phyloP scores from a whole-genome alignment of 2,888 invertebrate species.

The Melieria picta region DNA sequence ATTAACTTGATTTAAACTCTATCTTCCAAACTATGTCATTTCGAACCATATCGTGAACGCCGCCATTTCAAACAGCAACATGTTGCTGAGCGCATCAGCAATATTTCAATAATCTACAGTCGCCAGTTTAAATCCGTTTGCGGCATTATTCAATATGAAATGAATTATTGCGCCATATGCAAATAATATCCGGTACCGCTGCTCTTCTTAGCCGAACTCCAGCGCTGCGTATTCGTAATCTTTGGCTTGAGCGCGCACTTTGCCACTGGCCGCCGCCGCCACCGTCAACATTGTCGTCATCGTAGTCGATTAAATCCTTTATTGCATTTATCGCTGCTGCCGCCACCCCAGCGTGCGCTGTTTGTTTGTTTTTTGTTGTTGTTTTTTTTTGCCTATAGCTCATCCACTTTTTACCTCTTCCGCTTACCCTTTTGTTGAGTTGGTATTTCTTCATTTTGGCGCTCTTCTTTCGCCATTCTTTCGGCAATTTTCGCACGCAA shows the following conservation, averaged over 20 bases:
- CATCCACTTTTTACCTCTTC: constrained; percentile 24
- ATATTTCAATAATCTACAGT: no score
- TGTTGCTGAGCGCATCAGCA: no score
- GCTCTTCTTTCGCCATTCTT: constrained; percentile 6
- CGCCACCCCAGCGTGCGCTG: constrained; percentile 44
- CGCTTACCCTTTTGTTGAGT: constrained; percentile 12
- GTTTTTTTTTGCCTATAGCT: constrained; percentile 47
- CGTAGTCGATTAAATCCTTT: constrained; percentile 62
- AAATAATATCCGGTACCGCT: constrained; percentile 29
- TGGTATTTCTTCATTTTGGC: constrained; percentile 11
- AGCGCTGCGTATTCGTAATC: background rate
- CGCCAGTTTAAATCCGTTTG: no score
- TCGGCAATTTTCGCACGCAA: constrained; percentile 27
- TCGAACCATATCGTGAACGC: no score
- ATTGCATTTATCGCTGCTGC: constrained; percentile 63
- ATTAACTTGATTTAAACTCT: no score
- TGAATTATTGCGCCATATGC: constrained; percentile 19
- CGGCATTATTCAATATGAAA: no score
- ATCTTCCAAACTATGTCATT: no score
- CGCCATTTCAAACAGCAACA: no score
- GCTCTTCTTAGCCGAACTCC: background rate
- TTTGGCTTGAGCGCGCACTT: no score
- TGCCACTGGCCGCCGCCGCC: background rate
- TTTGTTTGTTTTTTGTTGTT: constrained; percentile 35
- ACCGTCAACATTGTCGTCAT: constrained; percentile 9